Evolutionary conservation across 2,888 invertebrate species (phyloP), one percentile per base, ranked within the genome.

Genomic region (Stenolophus ochropezus): DNA sequence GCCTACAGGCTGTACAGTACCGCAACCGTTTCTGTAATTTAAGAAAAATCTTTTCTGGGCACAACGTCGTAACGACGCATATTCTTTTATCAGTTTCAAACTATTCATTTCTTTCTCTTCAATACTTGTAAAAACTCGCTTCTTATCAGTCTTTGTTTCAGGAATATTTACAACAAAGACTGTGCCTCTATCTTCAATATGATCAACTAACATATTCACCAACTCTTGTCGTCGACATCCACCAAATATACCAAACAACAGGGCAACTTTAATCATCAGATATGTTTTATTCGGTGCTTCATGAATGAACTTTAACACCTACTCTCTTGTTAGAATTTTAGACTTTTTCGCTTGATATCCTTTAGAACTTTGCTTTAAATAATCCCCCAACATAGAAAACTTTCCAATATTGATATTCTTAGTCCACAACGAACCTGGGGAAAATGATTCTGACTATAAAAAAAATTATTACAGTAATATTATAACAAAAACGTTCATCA

Each of bases 131-230:
- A 85, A 85, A 16, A 47, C 81, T 42, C 84, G 77, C n/a, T 53
- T 8, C 51, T 73, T 74, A 16, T 82, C 82, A 6, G 82, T 65
- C 83, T 82, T 83, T 2, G 80, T 25, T 33, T 82, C 69, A 3
- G 83, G 83, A 18, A 84, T 73, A 18, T 80, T 82, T 16, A 85
- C 71, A 25, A 83, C 25, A n/a, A 83, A 2, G 8, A 80, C 74
- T 4, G 79, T 80, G n/a, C 83, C 83, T 33, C 82, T 42, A 53
- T 84, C 83, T 49, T 82, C 71, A 23, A 84, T 56, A 42, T 84
- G 51, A 8, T 80, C 77, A 8, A 74, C 56, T 18, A 49, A 82
- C 83, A 84, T 78, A n/a, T 77, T 47, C 49, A 82, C 81, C 27
- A 84, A 25, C 82, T 84, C 83, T 8, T 82, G 81, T 77, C 84